phyloP scores from a whole-genome alignment of 2,888 invertebrate genomes.

The Hypselothyrea guttata region DNA sequence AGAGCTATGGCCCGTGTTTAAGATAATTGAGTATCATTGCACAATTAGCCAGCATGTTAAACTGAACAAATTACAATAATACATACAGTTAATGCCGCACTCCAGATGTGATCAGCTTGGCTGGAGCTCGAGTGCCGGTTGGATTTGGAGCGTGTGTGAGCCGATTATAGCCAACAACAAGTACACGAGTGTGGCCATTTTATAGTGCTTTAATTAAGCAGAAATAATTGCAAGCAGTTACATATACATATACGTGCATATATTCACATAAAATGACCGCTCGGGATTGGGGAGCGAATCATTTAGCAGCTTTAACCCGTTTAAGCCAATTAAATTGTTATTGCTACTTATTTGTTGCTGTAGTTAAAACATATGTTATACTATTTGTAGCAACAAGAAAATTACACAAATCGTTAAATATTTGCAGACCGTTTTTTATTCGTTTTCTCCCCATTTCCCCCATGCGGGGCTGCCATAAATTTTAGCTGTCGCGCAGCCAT shows the following conservation, averaged over 20 bases:
- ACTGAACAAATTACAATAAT: no score
- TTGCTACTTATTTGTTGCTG: conserved; percentile 45
- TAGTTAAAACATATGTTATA: conserved; percentile 68
- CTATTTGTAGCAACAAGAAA: conserved; percentile 75
- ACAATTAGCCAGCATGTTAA: no score
- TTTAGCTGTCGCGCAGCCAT: conserved; percentile 57
- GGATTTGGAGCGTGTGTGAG: conserved; percentile 5
- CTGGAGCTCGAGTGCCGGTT: no score
- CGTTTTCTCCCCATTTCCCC: background rate
- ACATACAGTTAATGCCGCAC: no score
- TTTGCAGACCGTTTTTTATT: conserved; percentile 53
- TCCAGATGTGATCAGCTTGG: no score
- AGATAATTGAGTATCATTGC: no score
- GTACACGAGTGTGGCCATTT: conserved; percentile 37
- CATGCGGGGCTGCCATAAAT: conserved; percentile 56
- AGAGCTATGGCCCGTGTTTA: no score
- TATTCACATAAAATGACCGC: conserved; percentile 4
- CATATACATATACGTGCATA: background rate
- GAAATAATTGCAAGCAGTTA: conserved; percentile 61
- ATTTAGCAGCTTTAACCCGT: conserved; percentile 55
- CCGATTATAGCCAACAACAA: conserved; percentile 53
- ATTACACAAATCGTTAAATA: conserved; percentile 78
- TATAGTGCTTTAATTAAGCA: conserved; percentile 71
- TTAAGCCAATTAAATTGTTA: conserved; percentile 67
- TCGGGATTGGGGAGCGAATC: conserved; percentile 52